phyloP scores from a whole-genome alignment of 2,113 vertebrate species.

The Alexandromys fortis region DNA sequence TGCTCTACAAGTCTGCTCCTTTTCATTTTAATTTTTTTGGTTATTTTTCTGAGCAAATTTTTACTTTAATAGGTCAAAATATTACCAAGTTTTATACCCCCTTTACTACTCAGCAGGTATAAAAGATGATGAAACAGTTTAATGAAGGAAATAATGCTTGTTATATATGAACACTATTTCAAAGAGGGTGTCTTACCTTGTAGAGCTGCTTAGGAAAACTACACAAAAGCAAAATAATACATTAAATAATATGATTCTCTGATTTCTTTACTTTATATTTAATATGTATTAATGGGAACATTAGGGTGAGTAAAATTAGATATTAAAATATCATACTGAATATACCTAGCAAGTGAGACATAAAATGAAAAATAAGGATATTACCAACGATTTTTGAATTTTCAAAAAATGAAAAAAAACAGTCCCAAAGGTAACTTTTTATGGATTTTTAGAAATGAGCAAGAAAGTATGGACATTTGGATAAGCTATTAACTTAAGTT shows the following conservation, averaged over 20 bases:
- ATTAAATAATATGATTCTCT: conserved; percentile 23
- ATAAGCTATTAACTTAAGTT: not conserved
- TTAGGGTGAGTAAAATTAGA: not conserved
- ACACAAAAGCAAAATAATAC: conserved; percentile 4
- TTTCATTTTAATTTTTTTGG: not conserved
- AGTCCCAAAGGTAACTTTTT: not conserved
- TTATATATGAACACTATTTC: conserved; percentile 12
- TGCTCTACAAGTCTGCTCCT: not conserved
- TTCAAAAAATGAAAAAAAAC: not conserved
- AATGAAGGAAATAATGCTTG: not conserved
- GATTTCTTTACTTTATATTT: not conserved
- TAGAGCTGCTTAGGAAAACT: not conserved
- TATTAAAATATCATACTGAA: not conserved
- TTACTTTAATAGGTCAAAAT: not conserved
- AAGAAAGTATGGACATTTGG: not conserved
- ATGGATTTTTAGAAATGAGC: conserved; percentile 11
- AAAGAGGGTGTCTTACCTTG: not conserved
- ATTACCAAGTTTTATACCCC: conserved; percentile 17
- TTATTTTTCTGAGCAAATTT: not conserved
- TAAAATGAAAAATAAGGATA: not conserved
- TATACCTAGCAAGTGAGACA: not conserved
- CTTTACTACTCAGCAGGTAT: not conserved
- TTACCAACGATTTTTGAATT: not conserved
- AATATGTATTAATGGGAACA: not conserved
- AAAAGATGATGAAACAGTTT: conserved; percentile 9